phyloP scores from a whole-genome alignment of 2,113 vertebrate species.

The Cynopterus brachyotis region DNA sequence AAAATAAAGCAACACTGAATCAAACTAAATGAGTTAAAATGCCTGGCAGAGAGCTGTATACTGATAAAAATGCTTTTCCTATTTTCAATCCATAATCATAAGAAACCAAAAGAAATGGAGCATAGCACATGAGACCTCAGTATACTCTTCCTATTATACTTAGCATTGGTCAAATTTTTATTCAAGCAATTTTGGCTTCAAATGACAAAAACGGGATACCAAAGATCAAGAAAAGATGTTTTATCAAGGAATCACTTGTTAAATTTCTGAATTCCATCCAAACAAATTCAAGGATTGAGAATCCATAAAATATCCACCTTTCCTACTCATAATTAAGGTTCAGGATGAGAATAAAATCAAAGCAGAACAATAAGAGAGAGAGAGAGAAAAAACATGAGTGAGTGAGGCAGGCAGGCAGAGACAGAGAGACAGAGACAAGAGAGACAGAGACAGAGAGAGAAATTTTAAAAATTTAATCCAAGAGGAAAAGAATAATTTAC shows the following conservation, averaged over 20 bases:
- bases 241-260: slow-evolving; percentile 7
- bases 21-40: slow-evolving; percentile 11
- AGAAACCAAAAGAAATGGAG: background rate
- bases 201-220: background rate
- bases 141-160: background rate
- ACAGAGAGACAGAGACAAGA: too few species aligned
- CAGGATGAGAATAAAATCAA: background rate
- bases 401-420: too few species aligned
- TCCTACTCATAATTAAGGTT: slow-evolving; percentile 19
- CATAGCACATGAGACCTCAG: background rate
- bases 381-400: too few species aligned
- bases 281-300: background rate
- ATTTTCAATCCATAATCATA: slow-evolving; percentile 36
- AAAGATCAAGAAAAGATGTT: background rate
- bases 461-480: background rate
- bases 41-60: background rate
- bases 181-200: slow-evolving; percentile 33
- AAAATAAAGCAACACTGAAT: slow-evolving; percentile 37
- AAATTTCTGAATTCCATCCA: background rate
- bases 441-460: background rate
- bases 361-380: background rate
- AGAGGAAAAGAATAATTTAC: background rate
- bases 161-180: slow-evolving; percentile 23
- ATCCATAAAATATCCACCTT: background rate
- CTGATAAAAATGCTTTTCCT: background rate